phyloP scores from a whole-genome alignment of 1,140 invertebrate genomes.

The Olivierus martensii region DNA sequence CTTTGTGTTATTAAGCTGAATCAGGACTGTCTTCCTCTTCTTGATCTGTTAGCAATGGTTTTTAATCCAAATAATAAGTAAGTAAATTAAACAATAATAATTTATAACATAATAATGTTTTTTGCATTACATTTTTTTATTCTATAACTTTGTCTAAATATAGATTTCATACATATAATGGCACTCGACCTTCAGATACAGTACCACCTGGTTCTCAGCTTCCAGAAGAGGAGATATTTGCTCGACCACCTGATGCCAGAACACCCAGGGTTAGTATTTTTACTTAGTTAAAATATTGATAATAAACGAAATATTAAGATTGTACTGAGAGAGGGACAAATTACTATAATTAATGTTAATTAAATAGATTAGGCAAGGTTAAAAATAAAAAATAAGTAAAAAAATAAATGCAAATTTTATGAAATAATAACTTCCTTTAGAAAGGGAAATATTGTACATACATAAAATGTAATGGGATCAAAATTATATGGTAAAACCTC shows the following conservation, averaged over 20 bases:
- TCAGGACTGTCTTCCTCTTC: constrained; percentile 82
- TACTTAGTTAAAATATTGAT: not conserved
- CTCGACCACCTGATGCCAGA: constrained; percentile 47
- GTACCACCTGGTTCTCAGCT: constrained; percentile 45
- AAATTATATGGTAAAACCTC: too few species aligned
- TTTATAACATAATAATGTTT: constrained; percentile 6
- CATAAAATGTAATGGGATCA: too few species aligned
- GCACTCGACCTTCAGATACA: constrained; percentile 62
- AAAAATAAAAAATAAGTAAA: too few species aligned
- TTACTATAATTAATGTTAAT: not conserved
- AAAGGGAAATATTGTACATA: too few species aligned
- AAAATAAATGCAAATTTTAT: too few species aligned
- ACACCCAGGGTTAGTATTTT: constrained; percentile 28
- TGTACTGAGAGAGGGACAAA: too few species aligned
- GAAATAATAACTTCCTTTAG: too few species aligned
- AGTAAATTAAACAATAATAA: constrained; percentile 6
- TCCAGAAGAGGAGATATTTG: constrained; percentile 62
- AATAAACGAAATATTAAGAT: too few species aligned
- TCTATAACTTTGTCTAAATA: too few species aligned
- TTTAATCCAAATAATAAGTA: constrained; percentile 87
- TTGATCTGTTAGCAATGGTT: constrained; percentile 84
- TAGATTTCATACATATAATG: constrained; percentile 88
- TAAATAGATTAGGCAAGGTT: too few species aligned
- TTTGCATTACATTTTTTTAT: too few species aligned
- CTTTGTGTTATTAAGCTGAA: constrained; percentile 78